phyloP scores from a whole-genome alignment of 2,113 vertebrate genomes.

The Leucosticte australis region DNA sequence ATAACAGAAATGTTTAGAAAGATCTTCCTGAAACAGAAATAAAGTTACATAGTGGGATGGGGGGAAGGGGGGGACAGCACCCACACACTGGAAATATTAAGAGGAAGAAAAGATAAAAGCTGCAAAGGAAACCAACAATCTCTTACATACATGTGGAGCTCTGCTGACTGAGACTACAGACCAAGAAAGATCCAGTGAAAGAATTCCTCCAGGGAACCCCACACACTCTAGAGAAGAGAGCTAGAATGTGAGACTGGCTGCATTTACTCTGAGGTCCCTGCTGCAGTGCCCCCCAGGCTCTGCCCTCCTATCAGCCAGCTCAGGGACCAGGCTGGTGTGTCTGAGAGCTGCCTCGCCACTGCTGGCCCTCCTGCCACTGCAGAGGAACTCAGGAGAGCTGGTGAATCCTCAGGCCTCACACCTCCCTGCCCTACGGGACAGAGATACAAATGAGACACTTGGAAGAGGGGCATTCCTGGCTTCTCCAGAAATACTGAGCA shows the following conservation, averaged over 20 bases:
- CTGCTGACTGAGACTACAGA: background rate
- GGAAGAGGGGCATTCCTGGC: background rate
- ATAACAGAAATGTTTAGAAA: background rate
- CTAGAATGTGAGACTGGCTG: background rate
- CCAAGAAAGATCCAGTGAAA: background rate
- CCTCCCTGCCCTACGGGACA: background rate
- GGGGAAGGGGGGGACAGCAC: fast-evolving
- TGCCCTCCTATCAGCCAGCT: background rate
- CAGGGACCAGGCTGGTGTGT: background rate
- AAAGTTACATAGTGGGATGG: background rate
- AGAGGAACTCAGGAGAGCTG: background rate
- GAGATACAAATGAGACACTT: background rate
- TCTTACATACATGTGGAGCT: background rate
- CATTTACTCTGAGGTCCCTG: background rate
- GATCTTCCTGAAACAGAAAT: background rate
- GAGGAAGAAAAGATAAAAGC: background rate
- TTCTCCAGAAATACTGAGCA: background rate
- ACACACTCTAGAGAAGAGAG: background rate
- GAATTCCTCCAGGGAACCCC: background rate
- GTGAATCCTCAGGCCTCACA: too few species aligned
- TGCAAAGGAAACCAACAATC: background rate
- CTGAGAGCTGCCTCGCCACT: background rate
- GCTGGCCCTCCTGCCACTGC: background rate
- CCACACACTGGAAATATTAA: background rate
- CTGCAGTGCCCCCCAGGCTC: background rate